Evolutionary conservation across 2,113 vertebrate genomes (phyloP).

Genomic region (Myiagra hebetior): DNA sequence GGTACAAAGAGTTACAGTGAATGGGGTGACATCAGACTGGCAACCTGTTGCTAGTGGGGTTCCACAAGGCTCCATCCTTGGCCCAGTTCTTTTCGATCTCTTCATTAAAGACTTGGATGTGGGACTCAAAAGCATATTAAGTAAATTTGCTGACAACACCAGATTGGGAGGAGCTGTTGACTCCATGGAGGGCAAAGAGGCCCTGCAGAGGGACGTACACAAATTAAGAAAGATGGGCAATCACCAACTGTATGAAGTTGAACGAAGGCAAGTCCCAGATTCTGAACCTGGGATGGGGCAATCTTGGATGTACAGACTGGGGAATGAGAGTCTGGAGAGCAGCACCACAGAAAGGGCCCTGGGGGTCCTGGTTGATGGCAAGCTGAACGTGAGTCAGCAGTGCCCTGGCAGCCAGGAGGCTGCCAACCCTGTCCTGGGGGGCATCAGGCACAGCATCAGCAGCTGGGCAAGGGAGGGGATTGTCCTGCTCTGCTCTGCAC

Average conservation of each 20-base stretch:
- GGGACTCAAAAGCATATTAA: neutral
- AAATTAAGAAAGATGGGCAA: neutral
- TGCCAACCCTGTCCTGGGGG: neutral
- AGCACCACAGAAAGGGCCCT: neutral
- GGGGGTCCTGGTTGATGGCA: neutral
- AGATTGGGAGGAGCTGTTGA: neutral
- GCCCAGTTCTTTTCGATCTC: neutral
- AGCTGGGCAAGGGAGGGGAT: neutral
- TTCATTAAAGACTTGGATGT: neutral
- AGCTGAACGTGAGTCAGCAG: neutral
- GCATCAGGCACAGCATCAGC: fast-evolving
- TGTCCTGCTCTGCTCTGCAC: neutral
- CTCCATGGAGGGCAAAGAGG: neutral
- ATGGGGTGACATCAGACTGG: neutral
- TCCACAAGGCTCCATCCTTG: neutral
- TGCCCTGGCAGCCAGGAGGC: neutral
- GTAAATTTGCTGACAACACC: neutral
- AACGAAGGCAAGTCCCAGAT: neutral
- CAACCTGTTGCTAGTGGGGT: too few relatives aligned
- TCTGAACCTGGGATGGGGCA: neutral
- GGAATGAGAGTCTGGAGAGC: neutral
- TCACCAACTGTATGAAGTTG: neutral
- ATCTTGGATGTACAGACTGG: neutral
- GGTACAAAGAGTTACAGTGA: neutral
- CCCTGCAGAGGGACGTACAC: neutral